Evolutionary conservation across 2,888 invertebrate genomes (phyloP), one percentile per base, ranked within the genome.

Genomic region (Nomada hirtipes): DNA sequence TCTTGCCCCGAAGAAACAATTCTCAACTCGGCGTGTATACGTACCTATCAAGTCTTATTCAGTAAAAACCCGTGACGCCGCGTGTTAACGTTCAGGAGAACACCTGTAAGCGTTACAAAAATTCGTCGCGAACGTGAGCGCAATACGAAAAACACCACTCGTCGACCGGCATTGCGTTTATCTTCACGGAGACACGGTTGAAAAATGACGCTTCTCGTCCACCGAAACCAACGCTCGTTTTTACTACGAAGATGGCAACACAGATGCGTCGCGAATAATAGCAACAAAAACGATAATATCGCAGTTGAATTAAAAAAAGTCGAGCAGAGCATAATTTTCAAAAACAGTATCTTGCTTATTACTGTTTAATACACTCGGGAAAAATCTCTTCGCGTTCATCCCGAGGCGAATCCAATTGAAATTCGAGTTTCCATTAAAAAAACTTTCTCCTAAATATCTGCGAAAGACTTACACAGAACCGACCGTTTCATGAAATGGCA

Each of bases 91-190:
- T 73, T 65, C 44, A 9, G 13, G 20, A 4, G 29, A n/a, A 76
- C 55, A n/a, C 57, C 55, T 63, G n/a, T 50, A 47, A 72, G 55
- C 63, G 55, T 42, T 20, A 13, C 20, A 76, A 63, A 76, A 69
- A 47, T 76, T 64, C 23, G 13, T 11, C 13, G 23, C 20, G 36
- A 20, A 26, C 63, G 76, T 72, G 63, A 72, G 42, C 47, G 50
- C 13, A 64, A 72, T 72, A 64, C 26, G 0, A n/a, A 2, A 18
- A 13, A 20, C 1, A 29, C 23, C 52, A n/a, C 15, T 47, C 2
- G 61, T 57, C 15, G 26, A 36, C 53, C 13, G 18, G 26, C 11
- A 53, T 29, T n/a, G 29, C n/a, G 15, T 65, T 29, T 36, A 36
- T 60, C 26, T 20, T 11, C 36, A 20, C 20, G 20, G 26, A 29